Evolutionary conservation across 2,797 vertebrate species (phyloP).

Genomic region (Falco concolor): DNA sequence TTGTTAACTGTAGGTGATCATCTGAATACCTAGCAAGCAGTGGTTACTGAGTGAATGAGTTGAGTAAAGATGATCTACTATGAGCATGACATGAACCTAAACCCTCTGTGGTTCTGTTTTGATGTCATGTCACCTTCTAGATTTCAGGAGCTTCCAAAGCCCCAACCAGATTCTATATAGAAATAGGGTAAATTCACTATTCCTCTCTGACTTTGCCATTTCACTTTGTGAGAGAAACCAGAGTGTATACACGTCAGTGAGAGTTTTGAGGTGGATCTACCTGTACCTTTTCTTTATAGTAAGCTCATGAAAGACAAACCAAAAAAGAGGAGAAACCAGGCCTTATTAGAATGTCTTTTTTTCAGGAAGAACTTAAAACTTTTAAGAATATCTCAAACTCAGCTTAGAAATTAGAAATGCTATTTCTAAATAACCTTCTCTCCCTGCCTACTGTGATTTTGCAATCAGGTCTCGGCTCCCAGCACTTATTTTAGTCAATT

Average conservation of each 20-base stretch:
- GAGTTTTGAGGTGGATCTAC: neutral
- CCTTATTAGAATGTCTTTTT: neutral
- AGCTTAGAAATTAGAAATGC: neutral
- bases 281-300: neutral
- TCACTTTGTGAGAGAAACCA: neutral
- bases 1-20: neutral
- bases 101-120: neutral
- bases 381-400: neutral
- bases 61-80: neutral
- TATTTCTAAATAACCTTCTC: neutral
- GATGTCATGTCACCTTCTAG: neutral
- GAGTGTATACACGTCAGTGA: neutral
- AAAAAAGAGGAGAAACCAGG: too few relatives aligned
- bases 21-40: neutral
- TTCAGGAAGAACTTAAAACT: neutral
- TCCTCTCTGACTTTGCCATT: neutral
- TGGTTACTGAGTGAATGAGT: neutral
- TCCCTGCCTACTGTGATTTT: neutral
- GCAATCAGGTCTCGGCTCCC: neutral
- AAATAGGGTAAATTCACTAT: neutral
- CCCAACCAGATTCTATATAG: neutral
- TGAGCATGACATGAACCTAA: neutral
- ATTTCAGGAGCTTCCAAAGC: neutral
- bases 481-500: neutral
- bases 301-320: neutral